Evolutionary conservation across 2,888 invertebrate genomes (phyloP).

Genomic region (Acanthoscelides obtectus): DNA sequence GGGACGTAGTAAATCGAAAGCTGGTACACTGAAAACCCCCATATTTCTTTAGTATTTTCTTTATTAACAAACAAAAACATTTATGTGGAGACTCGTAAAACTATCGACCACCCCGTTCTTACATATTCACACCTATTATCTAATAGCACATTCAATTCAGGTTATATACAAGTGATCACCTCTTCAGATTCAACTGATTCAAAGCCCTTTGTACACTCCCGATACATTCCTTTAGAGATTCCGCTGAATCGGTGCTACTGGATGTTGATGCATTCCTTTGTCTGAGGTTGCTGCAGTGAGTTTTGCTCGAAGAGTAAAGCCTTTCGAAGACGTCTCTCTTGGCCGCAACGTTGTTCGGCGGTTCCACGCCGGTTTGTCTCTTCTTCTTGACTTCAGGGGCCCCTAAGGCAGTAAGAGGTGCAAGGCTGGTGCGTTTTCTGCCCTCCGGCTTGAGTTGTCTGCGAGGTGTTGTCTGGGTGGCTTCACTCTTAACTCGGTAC

Average conservation of each 20-base stretch:
- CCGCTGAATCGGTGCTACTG: neutral
- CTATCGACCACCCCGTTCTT: too few species aligned
- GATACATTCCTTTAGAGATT: neutral
- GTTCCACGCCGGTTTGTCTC: neutral
- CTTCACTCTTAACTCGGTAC: neutral
- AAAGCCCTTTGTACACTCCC: slow-evolving; percentile 2
- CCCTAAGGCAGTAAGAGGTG: neutral
- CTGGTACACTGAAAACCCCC: too few species aligned
- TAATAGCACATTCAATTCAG: too few species aligned
- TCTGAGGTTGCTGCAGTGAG: too few species aligned
- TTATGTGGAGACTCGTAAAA: too few species aligned
- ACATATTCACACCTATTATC: too few species aligned
- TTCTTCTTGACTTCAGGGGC: neutral
- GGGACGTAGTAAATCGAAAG: too few species aligned
- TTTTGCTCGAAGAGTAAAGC: neutral
- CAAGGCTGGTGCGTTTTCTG: neutral
- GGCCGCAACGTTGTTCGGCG: neutral
- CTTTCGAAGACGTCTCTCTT: neutral
- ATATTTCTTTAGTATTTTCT: too few species aligned
- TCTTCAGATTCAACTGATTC: neutral
- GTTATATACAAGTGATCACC: neutral
- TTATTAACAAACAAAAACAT: too few species aligned
- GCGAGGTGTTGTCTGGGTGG: neutral
- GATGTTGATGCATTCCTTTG: neutral
- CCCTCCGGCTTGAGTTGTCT: neutral